Evolutionary conservation across 2,888 invertebrate genomes (phyloP).

Genomic region (Camptogramma bilineatum): DNA sequence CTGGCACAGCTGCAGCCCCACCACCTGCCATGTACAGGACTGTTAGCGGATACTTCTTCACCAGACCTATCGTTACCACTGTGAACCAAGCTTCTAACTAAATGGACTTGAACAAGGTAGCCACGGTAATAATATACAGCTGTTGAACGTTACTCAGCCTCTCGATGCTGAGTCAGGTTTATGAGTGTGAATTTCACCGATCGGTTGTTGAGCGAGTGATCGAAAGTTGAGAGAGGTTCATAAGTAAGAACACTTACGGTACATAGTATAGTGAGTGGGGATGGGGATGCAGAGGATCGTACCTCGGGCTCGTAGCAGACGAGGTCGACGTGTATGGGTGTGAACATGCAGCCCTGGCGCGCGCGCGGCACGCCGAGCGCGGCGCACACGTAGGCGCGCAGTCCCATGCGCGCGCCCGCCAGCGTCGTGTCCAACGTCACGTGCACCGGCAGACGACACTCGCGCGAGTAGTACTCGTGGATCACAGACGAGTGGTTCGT

Average conservation of each 20-base stretch:
- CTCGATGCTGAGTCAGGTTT: too few relatives aligned
- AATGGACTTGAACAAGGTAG: too few relatives aligned
- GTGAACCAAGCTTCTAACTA: too few relatives aligned
- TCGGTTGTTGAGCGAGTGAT: too few relatives aligned
- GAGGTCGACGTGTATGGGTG: slow-evolving; percentile 95
- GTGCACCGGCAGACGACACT: slow-evolving; percentile 97
- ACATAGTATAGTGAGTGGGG: too few relatives aligned
- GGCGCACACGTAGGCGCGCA: slow-evolving; percentile 97
- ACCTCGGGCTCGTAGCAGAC: slow-evolving; percentile 97
- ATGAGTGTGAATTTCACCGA: too few relatives aligned
- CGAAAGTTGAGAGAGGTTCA: too few relatives aligned
- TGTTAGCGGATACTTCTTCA: neutral
- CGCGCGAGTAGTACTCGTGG: slow-evolving; percentile 98
- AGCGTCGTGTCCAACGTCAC: slow-evolving; percentile 97
- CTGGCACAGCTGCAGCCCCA: slow-evolving; percentile 92
- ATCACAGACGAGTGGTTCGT: slow-evolving; percentile 98
- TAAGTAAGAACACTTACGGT: too few relatives aligned
- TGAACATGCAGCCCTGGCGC: slow-evolving; percentile 98
- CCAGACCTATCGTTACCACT: too few relatives aligned
- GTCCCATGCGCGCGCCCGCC: slow-evolving; percentile 94
- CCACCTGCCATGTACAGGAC: slow-evolving; percentile 72
- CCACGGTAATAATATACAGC: too few relatives aligned
- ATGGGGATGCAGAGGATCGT: too few relatives aligned
- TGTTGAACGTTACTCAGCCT: too few relatives aligned
- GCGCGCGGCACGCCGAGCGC: slow-evolving; percentile 97